phyloP scores from a whole-genome alignment of 2,113 vertebrate genomes.

The Taxidea taxus region DNA sequence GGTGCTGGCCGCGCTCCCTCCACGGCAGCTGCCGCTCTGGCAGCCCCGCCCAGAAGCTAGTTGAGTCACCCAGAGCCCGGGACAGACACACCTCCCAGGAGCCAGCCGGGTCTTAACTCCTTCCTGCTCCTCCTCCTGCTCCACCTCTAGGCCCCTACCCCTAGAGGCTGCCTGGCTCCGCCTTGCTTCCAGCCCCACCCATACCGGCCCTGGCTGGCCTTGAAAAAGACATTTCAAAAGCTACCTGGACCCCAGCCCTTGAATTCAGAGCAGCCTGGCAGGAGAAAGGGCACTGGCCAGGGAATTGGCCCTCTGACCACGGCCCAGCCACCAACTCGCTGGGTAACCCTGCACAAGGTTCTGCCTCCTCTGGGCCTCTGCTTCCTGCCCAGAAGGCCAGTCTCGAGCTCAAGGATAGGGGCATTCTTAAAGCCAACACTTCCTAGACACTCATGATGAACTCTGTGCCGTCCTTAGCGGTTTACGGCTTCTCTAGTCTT shows the following conservation, averaged over 20 bases:
- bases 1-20: neutral
- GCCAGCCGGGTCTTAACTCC: conserved; percentile 61
- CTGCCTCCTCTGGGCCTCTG: neutral
- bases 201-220: neutral
- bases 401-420: neutral
- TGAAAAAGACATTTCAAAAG: conserved; percentile 32
- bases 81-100: conserved; percentile 75
- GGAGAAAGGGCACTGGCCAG: neutral
- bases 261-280: neutral
- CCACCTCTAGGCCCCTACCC: neutral
- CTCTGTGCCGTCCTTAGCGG: neutral
- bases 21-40: conserved; percentile 59
- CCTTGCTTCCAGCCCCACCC: neutral
- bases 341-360: neutral
- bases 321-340: neutral
- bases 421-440: neutral
- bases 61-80: conserved; percentile 71
- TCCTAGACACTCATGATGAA: neutral
- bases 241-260: conserved; percentile 32
- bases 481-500: neutral
- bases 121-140: conserved; percentile 49
- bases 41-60: conserved; percentile 71
- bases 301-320: neutral
- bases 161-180: neutral
- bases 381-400: neutral